Evolutionary conservation across 2,888 invertebrate genomes (phyloP).

Genomic region (Stomorhina lunata): DNA sequence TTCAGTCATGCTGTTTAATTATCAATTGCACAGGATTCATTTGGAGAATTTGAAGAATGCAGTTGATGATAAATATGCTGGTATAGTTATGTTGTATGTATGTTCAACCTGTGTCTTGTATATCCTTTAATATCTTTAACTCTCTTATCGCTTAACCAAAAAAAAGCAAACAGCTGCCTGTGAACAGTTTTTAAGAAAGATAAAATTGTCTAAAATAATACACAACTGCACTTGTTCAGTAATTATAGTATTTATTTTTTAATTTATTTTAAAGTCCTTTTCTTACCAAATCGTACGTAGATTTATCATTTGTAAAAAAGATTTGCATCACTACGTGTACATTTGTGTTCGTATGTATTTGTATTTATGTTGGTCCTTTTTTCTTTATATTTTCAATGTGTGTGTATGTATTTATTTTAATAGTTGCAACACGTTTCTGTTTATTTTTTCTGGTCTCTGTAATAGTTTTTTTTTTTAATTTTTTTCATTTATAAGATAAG

Average conservation of each 20-base stretch:
- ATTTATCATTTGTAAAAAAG: conserved; percentile 4
- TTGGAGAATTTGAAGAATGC: not conserved
- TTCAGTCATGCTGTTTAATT: conserved; percentile 53
- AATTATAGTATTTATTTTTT: conserved; percentile 40
- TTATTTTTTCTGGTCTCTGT: not conserved
- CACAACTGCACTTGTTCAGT: conserved; percentile 26
- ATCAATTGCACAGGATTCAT: conserved; percentile 23
- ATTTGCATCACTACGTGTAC: conserved; percentile 38
- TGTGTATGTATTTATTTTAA: conserved; percentile 33
- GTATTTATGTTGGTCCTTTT: not conserved
- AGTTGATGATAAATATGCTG: conserved; percentile 17
- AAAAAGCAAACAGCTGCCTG: conserved; percentile 43
- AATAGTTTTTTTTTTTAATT: not conserved
- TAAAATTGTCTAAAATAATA: conserved; percentile 12
- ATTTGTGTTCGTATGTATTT: not conserved
- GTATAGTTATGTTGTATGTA: too few relatives aligned
- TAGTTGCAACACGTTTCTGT: conserved; percentile 47
- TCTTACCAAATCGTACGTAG: not conserved
- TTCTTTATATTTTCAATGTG: not conserved
- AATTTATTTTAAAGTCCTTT: conserved; percentile 14
- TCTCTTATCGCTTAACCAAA: conserved; percentile 21
- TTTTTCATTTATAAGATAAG: conserved; percentile 48
- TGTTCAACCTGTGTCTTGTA: not conserved
- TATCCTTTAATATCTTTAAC: conserved; percentile 3
- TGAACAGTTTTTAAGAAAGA: not conserved